Evolutionary conservation across 2,113 vertebrate genomes (phyloP), one percentile per base, ranked within the genome.

Genomic region (Erinaceus europaeus): DNA sequence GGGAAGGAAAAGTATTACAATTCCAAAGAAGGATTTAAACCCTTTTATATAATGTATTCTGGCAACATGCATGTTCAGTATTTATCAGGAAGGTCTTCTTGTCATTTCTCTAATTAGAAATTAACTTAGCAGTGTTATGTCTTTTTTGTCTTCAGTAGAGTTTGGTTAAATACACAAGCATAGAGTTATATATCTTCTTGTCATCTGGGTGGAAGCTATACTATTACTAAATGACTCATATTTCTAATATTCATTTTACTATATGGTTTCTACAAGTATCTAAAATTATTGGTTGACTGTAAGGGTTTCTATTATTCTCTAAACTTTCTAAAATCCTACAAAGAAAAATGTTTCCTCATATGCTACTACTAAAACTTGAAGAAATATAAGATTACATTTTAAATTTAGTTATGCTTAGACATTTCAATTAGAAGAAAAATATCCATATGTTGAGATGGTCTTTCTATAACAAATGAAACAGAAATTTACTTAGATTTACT

Each of bases 371-470:
- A 48, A 17, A 40, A 81, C 23, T 76, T 85, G 61, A 92, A 87
- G 69, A 86, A 82, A 88, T 88, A 18, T 72, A 88, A 86, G 34
- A 79, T 57, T 59, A 50, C 34, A 68, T 90, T 93, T 86, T 61
- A 83, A 86, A 80, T 90, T 57, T 61, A 85, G 83, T 90, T 88
- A 88, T 36, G 12, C 38, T 75, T 78, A 90, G 67, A 75, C 34
- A 71, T 21, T 88, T 83, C 83, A 91, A 91, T 44, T 85, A 21
- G 40, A 92, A 85, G 50, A 44, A 61, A 91, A 85, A 88, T 11
- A 91, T 46, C 76, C 57, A 73, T 36, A 82, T 86, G 68, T n/a
- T 40, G 27, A 88, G 74, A 94, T 38, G 21, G 15, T n/a, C 53
- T 80, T 32, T 83, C 53, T 85, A 9, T 78, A 75, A 82, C 34